Evolutionary conservation across 2,113 vertebrate genomes (phyloP).

Genomic region (Lepus americanus): DNA sequence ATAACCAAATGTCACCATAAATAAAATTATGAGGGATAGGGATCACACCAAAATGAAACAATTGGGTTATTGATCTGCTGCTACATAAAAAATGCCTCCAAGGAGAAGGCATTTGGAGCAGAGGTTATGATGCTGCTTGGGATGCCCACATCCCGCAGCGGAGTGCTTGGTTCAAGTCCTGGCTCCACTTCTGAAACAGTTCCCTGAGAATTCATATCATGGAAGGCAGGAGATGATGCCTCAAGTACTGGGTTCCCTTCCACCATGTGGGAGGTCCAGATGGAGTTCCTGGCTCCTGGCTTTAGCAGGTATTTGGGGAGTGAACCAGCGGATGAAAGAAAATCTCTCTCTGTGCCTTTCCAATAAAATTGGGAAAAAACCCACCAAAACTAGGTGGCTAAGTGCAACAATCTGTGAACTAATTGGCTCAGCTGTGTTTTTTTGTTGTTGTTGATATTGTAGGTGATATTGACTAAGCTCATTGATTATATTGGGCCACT

Average conservation of each 20-base stretch:
- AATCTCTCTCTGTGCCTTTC: no score
- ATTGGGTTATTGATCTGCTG: not conserved
- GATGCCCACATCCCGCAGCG: no score
- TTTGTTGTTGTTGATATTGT: not conserved
- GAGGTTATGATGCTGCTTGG: no score
- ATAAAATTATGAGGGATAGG: not conserved
- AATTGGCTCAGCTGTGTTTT: not conserved
- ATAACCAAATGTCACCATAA: slow-evolving; percentile 17
- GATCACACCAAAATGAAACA: not conserved
- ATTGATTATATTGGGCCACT: not conserved
- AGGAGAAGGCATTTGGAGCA: not conserved
- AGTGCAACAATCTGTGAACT: not conserved
- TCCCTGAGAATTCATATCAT: no score
- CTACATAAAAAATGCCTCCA: not conserved
- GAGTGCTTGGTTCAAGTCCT: no score
- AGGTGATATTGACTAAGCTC: not conserved
- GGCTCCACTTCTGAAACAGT: no score
- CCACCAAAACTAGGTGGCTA: not conserved
- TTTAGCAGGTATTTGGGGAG: no score
- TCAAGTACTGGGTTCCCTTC: no score
- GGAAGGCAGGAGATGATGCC: not conserved
- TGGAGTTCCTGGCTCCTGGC: no score
- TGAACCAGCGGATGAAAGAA: no score
- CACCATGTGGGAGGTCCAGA: no score
- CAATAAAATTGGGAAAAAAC: not conserved